Evolutionary conservation across 2,113 vertebrate species (phyloP).

Genomic region (human): GRCh38 chr15:31082501-31083000

Average conservation of each 20-base stretch:
- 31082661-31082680: neutral
- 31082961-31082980: too few relatives aligned
- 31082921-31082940: neutral
- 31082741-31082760: neutral
- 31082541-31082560: neutral
- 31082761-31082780: too few relatives aligned
- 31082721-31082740: neutral
- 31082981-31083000: neutral
- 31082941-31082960: neutral
- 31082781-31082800: neutral
- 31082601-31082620: neutral
- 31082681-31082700: neutral
- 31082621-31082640: neutral
- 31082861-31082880: rapidly evolving
- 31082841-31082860: neutral
- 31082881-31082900: neutral
- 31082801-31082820: neutral
- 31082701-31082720: neutral
- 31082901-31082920: rapidly evolving
- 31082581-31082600: neutral
- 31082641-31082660: neutral
- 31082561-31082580: neutral
- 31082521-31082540: neutral
- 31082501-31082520: neutral
- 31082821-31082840: neutral